Conservation (phyloP, 2,888 invertebrate genomes). For the Antitype chi region DNA sequence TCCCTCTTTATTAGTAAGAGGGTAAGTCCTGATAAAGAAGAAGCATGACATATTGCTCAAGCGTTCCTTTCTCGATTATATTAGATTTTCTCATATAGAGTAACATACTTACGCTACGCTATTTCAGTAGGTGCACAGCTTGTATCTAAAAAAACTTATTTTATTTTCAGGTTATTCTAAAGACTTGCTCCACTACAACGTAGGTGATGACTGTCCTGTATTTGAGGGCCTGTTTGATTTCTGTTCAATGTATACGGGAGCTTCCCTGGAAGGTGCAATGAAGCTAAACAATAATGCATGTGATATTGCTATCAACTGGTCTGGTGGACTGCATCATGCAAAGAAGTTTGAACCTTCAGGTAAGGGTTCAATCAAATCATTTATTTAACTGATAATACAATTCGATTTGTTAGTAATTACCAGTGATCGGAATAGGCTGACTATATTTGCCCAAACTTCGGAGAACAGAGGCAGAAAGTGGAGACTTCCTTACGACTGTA, state of each 20-base stretch:
- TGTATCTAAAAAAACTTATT: not conserved
- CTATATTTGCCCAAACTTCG: too few species aligned
- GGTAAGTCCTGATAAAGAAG: too few species aligned
- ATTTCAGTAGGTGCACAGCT: not conserved
- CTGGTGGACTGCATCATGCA: constrained; percentile 99
- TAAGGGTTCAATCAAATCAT: constrained; percentile 70
- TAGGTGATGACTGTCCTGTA: constrained; percentile 99
- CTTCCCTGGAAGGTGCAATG: constrained; percentile 98
- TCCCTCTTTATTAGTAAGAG: too few species aligned
- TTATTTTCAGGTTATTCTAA: constrained; percentile 94
- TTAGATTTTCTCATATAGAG: too few species aligned
- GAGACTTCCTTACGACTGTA: too few species aligned
- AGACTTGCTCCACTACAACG: constrained; percentile 98
- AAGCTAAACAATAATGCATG: constrained; percentile 98
- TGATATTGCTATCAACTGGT: constrained; percentile 99
- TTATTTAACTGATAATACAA: too few species aligned
- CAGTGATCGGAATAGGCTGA: too few species aligned
- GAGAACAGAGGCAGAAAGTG: too few species aligned
- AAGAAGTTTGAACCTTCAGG: constrained; percentile 99
- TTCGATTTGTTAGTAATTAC: too few species aligned
- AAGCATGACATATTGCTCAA: too few species aligned
- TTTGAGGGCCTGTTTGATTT: constrained; percentile 99
- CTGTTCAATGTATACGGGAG: constrained; percentile 99
- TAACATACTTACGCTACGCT: too few species aligned
- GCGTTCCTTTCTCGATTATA: too few species aligned